Evolutionary conservation across 2,797 vertebrate genomes (phyloP).

Genomic region (Tokudaia muenninki): DNA sequence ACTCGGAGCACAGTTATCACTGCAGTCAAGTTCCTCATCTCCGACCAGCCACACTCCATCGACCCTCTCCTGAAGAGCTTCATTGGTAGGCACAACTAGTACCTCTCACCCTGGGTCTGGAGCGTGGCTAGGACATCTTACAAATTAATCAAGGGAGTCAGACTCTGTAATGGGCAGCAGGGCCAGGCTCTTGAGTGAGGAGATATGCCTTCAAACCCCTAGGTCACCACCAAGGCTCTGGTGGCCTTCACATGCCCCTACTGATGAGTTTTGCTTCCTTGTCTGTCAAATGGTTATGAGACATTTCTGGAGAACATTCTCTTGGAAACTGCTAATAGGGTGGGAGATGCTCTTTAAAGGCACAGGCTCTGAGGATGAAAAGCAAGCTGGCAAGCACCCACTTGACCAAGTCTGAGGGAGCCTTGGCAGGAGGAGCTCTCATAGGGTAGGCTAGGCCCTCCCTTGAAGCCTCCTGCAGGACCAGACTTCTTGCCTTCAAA

Average conservation of each 20-base stretch:
- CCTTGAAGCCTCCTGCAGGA: neutral
- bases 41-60: slow-evolving; percentile 94
- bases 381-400: neutral
- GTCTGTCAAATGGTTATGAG: neutral
- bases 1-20: slow-evolving; percentile 95
- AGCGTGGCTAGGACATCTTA: neutral
- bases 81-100: slow-evolving; percentile 90
- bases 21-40: slow-evolving; percentile 95
- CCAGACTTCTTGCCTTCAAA: neutral
- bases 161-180: no score
- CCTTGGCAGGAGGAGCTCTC: neutral
- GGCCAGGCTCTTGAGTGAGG: neutral
- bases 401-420: neutral
- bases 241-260: neutral
- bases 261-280: neutral
- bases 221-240: neutral
- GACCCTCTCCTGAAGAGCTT: slow-evolving; percentile 94
- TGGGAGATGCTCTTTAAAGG: neutral
- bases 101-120: neutral
- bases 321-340: neutral
- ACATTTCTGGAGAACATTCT: neutral
- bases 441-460: neutral
- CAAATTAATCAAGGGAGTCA: neutral
- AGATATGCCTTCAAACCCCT: neutral
- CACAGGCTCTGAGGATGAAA: neutral